Conservation (phyloP, 2,113 vertebrate genomes). For the Burhinus oedicnemus region DNA sequence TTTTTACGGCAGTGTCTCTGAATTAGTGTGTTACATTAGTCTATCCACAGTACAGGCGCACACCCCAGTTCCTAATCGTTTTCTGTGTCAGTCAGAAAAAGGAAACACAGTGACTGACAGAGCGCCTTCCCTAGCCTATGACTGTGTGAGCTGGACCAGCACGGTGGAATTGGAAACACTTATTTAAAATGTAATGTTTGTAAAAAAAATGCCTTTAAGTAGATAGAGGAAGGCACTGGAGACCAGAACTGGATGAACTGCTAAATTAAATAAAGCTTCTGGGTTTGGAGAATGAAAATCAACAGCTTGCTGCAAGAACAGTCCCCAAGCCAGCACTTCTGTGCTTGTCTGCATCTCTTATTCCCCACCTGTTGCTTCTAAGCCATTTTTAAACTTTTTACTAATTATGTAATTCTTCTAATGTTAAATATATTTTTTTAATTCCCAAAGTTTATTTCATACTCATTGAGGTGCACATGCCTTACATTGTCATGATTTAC, state of each 20-base stretch:
- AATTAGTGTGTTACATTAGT: neutral
- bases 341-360: neutral
- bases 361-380: neutral
- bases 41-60: neutral
- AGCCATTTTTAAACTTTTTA: neutral
- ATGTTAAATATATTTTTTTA: neutral
- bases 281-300: slow-evolving; percentile 3
- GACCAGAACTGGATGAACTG: neutral
- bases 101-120: neutral
- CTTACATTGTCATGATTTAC: neutral
- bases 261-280: slow-evolving; percentile 35
- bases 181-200: slow-evolving; percentile 20
- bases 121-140: neutral
- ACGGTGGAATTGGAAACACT: neutral
- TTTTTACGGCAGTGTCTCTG: neutral
- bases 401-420: neutral
- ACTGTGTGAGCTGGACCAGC: neutral
- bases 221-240: neutral
- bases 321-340: neutral
- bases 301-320: neutral
- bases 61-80: neutral
- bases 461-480: neutral
- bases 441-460: neutral
- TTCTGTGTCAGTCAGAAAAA: neutral
- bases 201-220: slow-evolving; percentile 5